Base-by-base conservation (phyloP, 2,888 invertebrate genomes). In the Sussaba pulchella region DNA sequence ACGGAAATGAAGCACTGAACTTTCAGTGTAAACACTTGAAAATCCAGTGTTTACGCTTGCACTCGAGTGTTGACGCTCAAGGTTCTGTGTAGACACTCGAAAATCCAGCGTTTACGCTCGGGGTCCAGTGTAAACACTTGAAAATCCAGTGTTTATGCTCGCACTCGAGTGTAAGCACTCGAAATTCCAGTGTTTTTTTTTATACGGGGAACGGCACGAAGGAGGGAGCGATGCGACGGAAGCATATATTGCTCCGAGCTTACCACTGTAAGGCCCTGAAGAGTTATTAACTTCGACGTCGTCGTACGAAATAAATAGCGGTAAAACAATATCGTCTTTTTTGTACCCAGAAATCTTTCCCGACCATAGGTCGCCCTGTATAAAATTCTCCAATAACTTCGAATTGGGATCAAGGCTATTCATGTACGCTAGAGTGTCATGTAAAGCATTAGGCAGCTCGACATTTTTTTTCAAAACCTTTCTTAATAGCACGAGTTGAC, bases 201-300 rank as follows among this genome's bases (percentile, higher is more conserved):
- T 79, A 59, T 85, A 81, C 24, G 71, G 54, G 0, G 84, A 82
- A n/a, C 61, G 59, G 54, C 73, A 83, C 31, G 84, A 47, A 6
- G 75, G 81, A 19, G 85, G 85, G 6, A 87, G 61, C 54, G 81
- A 84, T 17, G 84, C 69, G 4, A 87, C 24, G 1, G 79, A 74
- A 45, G 59, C 82, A 78, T 87, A 87, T 17, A 85, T 81, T 9
- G 82, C 86, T 6, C 85, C 87, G 24, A 87, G 39, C 77, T 88
- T 87, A 3, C 85, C 85, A n/a, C 83, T 69, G 47, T 85, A 86
- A 4, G 83, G 79, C 14, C 84, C 85, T 26, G 86, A 47, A 50
- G 83, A 79, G 67, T 86, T 86, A 24, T 84, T 83, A 24, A 41
- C 72, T 66, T 87, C 85, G 59, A 80, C 84, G n/a, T 86, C 85